Percentiles rank a stretch among this genome's conserved stretches.
Conservation (phyloP, 2,113 vertebrate genomes). For the Dromas ardeola region DNA sequence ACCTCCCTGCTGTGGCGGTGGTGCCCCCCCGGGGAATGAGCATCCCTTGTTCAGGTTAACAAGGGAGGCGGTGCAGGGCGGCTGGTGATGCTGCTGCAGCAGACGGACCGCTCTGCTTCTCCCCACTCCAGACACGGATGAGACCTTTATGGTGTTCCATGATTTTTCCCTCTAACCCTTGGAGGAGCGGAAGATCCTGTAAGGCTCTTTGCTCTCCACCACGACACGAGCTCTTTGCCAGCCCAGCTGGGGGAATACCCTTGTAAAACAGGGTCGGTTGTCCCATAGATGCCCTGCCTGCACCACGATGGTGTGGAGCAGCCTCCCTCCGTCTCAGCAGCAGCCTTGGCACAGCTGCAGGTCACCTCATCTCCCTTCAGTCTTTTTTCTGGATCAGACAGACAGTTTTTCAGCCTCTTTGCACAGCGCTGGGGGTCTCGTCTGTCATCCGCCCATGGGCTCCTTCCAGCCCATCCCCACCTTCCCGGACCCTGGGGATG, state of each 20-base stretch:
- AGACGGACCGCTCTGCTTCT: not conserved
- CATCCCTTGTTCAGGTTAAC: fast-evolving
- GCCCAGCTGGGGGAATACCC: not conserved
- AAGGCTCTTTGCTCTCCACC: not conserved
- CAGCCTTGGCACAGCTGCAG: not conserved
- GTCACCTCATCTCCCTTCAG: not conserved
- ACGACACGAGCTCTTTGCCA: not conserved
- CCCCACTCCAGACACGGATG: fast-evolving
- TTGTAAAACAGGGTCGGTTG: fast-evolving
- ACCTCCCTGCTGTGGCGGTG: not conserved
- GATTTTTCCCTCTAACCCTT: not conserved
- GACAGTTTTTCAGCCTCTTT: not conserved
- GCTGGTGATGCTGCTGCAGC: not conserved
- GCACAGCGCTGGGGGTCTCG: not conserved
- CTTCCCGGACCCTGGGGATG: not conserved
- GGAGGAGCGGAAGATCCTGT: not conserved
- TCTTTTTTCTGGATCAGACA: not conserved
- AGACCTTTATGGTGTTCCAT: fast-evolving
- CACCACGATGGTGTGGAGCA: fast-evolving
- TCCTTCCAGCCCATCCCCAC: not conserved
- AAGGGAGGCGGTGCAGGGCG: not conserved
- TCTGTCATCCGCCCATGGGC: not conserved
- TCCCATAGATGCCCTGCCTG: not conserved
- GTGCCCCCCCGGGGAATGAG: not conserved
- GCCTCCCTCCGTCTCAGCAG: not conserved